phyloP scores from a whole-genome alignment of 2,113 vertebrate species.

The Narcine bancroftii region DNA sequence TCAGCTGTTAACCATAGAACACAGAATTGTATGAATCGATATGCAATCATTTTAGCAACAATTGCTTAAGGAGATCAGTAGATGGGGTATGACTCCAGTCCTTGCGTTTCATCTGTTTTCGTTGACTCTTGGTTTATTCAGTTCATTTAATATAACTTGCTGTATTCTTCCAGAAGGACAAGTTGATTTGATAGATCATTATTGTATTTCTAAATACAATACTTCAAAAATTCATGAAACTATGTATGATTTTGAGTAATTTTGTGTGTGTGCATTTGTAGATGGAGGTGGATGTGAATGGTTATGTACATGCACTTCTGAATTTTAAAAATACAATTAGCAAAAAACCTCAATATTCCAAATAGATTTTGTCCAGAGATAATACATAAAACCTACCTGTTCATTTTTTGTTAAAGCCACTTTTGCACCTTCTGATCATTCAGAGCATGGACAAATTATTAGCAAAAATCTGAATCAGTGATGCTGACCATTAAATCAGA shows the following conservation, averaged over 20 bases:
- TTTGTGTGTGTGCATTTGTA: neutral
- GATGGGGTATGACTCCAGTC: constrained; percentile 19
- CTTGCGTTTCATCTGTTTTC: neutral
- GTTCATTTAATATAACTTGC: neutral
- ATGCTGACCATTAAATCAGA: too few species aligned
- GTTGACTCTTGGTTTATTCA: neutral
- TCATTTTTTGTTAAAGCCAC: too few species aligned
- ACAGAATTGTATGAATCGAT: neutral
- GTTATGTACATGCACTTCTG: neutral
- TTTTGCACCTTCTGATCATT: too few species aligned
- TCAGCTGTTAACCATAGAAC: neutral
- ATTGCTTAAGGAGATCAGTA: constrained; percentile 24
- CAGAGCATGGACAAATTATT: neutral
- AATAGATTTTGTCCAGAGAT: neutral
- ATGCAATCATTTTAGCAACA: neutral
- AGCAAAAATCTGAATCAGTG: too few species aligned
- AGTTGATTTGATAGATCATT: neutral
- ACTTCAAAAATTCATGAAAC: neutral
- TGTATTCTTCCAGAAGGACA: neutral
- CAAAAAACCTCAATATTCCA: neutral
- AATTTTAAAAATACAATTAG: neutral
- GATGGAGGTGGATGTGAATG: too few species aligned
- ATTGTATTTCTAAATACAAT: neutral
- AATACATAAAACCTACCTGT: neutral
- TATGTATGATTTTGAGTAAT: neutral